Base-by-base conservation (phyloP, 2,888 invertebrate genomes). In the Sabatieria punctata region DNA sequence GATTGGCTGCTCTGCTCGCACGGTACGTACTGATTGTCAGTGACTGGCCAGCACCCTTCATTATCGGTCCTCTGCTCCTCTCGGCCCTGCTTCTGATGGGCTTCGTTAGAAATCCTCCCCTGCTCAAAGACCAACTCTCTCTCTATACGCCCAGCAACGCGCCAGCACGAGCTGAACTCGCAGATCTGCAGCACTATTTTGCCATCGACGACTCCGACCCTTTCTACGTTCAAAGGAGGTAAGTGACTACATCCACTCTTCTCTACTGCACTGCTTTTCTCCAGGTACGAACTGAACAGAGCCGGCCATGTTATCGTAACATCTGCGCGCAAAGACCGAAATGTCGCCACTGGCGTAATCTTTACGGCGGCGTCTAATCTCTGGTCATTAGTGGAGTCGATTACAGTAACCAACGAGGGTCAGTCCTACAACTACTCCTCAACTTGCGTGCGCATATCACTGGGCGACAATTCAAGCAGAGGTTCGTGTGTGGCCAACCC, bases 291-390 rank as follows among this genome's bases (percentile, higher is more conserved):
- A 35, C 55, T 58, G 27, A 51, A 55, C 43, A 49, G 63, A 35
- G 55, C 58, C 21, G 63, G 63, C 4, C 61, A 60, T 49, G 57
- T 63, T 21, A 63, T 63, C 23, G 59, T 63, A n/a, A 63, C 61
- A n/a, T 54, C 38, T 24, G 15, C 56, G 42, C 55, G 54, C 11
- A 55, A 55, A 15, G 59, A 59, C n/a, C 55, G 49, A 1, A 60
- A 62, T 21, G n/a, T 38, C 8, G 11, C 19, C 8, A 13, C 6
- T n/a, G 6, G 15, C 15, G 15, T 6, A 21, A 6, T 38, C 6
- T n/a, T 38, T 21, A 6, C 8, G 8, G 38, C 6, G 8, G 38
- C 38, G 38, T 8, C n/a, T 6, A 8, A 19, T 8, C 38, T 22
- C 6, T 45, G 39, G 39, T n/a, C n/a, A n/a, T n/a, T n/a, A n/a